Conservation (phyloP, 2,113 vertebrate species). For the Enhydra lutris region DNA sequence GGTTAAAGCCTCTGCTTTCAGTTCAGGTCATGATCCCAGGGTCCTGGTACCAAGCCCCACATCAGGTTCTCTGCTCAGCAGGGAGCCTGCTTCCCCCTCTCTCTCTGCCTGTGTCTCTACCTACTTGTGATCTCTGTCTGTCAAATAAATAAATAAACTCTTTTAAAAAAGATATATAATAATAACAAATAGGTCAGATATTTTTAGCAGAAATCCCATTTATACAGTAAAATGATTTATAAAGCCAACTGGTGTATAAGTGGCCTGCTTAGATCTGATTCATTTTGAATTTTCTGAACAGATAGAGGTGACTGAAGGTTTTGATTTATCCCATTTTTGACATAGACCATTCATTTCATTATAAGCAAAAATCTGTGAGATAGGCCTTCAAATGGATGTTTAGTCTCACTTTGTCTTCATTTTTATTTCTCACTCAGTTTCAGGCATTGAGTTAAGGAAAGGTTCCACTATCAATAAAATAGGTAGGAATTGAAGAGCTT, state of each 20-base stretch:
- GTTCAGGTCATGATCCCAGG: too few species aligned
- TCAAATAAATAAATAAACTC: too few species aligned
- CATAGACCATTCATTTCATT: neutral
- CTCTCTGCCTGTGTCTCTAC: too few species aligned
- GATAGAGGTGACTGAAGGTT: neutral
- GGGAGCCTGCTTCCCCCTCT: too few species aligned
- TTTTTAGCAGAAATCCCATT: neutral
- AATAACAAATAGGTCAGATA: neutral
- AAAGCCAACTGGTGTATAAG: neutral
- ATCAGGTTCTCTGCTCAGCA: too few species aligned
- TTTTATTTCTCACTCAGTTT: neutral
- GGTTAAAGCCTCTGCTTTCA: too few species aligned
- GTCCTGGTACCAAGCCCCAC: rapidly evolving
- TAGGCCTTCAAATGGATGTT: neutral
- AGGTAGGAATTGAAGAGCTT: neutral
- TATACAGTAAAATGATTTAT: neutral
- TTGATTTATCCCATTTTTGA: neutral
- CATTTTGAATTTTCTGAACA: neutral
- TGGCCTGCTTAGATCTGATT: neutral
- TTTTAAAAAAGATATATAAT: too few species aligned
- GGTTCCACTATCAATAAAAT: neutral
- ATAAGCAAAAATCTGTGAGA: neutral
- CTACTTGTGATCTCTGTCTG: too few species aligned
- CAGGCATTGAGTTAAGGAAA: neutral
- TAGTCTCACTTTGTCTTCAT: neutral